Conservation (phyloP, 53 echinoderm and acorn worm genomes). For the Pentamera pediparva region DNA sequence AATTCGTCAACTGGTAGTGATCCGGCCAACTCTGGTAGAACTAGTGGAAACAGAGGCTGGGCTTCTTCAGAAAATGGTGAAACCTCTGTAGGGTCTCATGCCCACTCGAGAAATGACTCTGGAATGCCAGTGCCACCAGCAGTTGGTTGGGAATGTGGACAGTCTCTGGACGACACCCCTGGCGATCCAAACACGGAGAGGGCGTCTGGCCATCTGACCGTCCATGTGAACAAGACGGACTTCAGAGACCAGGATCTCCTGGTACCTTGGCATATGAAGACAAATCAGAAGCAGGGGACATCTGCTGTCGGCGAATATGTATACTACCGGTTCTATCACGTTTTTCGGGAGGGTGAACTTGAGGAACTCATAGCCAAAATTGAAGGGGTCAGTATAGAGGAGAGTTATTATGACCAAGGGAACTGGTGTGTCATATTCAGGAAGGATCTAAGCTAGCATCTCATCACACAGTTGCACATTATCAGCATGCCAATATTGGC, state of each 20-base stretch:
- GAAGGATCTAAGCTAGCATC: slow-evolving; percentile 22
- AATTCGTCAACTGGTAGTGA: too few relatives aligned
- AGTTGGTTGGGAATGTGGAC: too few relatives aligned
- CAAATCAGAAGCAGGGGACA: slow-evolving; percentile 1
- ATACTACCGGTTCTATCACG: slow-evolving; percentile 89
- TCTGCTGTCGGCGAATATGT: slow-evolving; percentile 35
- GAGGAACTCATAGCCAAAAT: slow-evolving; percentile 52
- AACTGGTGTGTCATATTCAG: slow-evolving; percentile 81
- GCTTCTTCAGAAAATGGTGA: neutral
- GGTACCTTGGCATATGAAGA: slow-evolving; percentile 90
- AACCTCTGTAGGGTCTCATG: neutral
- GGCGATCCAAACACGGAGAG: neutral
- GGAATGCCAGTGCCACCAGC: too few relatives aligned
- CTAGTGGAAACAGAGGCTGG: neutral
- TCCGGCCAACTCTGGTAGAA: too few relatives aligned
- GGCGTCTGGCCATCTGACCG: slow-evolving; percentile 5
- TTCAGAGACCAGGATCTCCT: slow-evolving; percentile 85
- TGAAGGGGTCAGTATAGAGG: slow-evolving; percentile 26
- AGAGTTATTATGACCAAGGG: slow-evolving; percentile 87
- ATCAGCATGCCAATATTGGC: too few relatives aligned
- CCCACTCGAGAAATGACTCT: neutral
- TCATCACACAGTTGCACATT: too few relatives aligned
- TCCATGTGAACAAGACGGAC: slow-evolving; percentile 84
- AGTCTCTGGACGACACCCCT: neutral
- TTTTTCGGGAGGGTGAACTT: slow-evolving; percentile 85